Conservation (phyloP, 2,888 invertebrate genomes). For the Napeogenes sylphis region DNA sequence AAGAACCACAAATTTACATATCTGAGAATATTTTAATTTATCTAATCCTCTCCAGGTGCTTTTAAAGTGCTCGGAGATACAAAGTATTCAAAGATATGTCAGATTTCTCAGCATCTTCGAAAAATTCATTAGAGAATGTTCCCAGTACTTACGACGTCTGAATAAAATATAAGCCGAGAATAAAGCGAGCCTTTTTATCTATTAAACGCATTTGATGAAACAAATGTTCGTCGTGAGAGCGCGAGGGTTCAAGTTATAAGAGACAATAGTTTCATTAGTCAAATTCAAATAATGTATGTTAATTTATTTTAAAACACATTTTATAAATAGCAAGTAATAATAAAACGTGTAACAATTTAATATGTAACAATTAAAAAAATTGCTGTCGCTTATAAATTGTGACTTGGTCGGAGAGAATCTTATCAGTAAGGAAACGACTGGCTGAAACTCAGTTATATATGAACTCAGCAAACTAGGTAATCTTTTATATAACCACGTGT, state of each 20-base stretch:
- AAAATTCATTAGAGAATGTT: slow-evolving; percentile 63
- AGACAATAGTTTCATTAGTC: not conserved
- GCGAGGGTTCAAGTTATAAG: not conserved
- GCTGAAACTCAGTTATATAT: not conserved
- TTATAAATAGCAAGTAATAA: no score
- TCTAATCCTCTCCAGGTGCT: not conserved
- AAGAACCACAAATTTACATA: not conserved
- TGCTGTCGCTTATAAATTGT: slow-evolving; percentile 6
- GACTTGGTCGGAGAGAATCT: slow-evolving; percentile 4
- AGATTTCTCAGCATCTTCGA: slow-evolving; percentile 41
- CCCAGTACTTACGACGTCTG: slow-evolving; percentile 55
- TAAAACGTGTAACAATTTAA: no score
- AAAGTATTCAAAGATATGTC: slow-evolving; percentile 35
- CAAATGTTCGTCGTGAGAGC: slow-evolving; percentile 53
- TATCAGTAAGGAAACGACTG: slow-evolving; percentile 17
- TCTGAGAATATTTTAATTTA: not conserved
- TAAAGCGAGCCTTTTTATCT: slow-evolving; percentile 69
- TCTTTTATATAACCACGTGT: slow-evolving; percentile 4
- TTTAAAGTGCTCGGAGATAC: slow-evolving; percentile 9
- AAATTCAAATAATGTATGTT: not conserved
- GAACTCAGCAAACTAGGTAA: slow-evolving; percentile 10
- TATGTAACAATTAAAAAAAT: not conserved
- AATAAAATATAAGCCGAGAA: slow-evolving; percentile 67
- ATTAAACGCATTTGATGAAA: slow-evolving; percentile 69
- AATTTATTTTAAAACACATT: no score